These are phyloP conservation scores for Campoletis sonorensis DNA, from an alignment of 1,140 invertebrate species.

Conservation along the genomic window DNA sequence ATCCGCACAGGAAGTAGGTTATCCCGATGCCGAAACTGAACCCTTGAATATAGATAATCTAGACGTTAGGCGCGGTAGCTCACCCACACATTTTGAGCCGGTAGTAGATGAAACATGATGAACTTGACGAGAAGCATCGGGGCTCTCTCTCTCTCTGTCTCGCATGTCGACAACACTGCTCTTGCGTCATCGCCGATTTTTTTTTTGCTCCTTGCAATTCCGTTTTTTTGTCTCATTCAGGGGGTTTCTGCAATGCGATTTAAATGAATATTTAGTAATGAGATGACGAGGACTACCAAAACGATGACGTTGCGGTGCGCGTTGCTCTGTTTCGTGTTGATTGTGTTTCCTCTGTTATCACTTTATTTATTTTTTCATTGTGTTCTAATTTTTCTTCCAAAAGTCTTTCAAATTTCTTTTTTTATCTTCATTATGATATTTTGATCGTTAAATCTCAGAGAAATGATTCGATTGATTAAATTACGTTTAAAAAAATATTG, in stretches of 20 bases:
- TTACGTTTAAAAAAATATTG: no score
- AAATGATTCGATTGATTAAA: no score
- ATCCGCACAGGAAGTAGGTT: slow-evolving; percentile 84
- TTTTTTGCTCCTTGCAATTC: slow-evolving; percentile 28
- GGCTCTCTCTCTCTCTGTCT: slow-evolving; percentile 18
- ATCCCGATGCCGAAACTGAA: slow-evolving; percentile 86
- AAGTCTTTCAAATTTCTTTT: background rate
- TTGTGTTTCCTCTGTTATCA: background rate
- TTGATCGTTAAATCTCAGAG: no score
- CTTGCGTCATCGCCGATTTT: slow-evolving; percentile 15
- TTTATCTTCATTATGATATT: no score
- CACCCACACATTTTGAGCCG: slow-evolving; percentile 67
- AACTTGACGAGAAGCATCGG: slow-evolving; percentile 63
- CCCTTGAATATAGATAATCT: slow-evolving; percentile 77
- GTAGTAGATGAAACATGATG: slow-evolving; percentile 75
- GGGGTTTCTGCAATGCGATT: slow-evolving; percentile 73
- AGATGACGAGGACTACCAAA: slow-evolving; percentile 61
- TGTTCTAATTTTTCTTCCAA: background rate
- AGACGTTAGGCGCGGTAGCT: slow-evolving; percentile 72
- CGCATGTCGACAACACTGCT: slow-evolving; percentile 29
- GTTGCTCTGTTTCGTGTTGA: background rate
- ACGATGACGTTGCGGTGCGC: slow-evolving; percentile 64
- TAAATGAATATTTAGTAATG: slow-evolving; percentile 73
- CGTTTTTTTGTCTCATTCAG: slow-evolving; percentile 32
- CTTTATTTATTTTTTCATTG: background rate